phyloP scores from a whole-genome alignment of 2,113 vertebrate genomes.

The Lasiurus cinereus region DNA sequence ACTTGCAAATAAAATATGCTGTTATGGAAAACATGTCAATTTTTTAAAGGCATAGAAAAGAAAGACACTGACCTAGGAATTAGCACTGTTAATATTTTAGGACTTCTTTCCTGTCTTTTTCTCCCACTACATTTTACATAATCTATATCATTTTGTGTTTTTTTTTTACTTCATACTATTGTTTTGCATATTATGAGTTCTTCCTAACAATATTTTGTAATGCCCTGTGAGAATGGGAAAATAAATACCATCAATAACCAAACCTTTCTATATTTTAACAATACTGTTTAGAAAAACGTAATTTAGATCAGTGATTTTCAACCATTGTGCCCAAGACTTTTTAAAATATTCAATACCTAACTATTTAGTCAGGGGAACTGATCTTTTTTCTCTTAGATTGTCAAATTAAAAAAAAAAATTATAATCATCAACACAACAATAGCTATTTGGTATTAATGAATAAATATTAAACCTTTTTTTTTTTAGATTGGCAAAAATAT shows the following conservation, averaged over 20 bases:
- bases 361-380: background rate
- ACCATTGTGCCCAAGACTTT: background rate
- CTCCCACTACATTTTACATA: background rate
- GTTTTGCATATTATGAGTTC: background rate
- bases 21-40: background rate
- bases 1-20: background rate
- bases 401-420: background rate
- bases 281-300: background rate
- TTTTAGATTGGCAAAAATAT: background rate
- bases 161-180: background rate
- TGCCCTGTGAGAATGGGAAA: background rate
- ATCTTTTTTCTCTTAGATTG: background rate
- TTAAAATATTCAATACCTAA: background rate
- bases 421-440: background rate
- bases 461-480: background rate
- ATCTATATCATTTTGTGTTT: background rate
- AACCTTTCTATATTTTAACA: slow-evolving; percentile 5
- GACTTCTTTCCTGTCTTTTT: background rate
- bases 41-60: slow-evolving; percentile 14
- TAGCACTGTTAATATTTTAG: background rate
- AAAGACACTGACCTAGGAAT: background rate
- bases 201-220: slow-evolving; percentile 38
- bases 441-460: background rate
- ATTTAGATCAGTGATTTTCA: background rate
- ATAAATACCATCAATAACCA: background rate